Conservation (phyloP, 2,888 invertebrate genomes). For the Lepetodrilus schrolli region DNA sequence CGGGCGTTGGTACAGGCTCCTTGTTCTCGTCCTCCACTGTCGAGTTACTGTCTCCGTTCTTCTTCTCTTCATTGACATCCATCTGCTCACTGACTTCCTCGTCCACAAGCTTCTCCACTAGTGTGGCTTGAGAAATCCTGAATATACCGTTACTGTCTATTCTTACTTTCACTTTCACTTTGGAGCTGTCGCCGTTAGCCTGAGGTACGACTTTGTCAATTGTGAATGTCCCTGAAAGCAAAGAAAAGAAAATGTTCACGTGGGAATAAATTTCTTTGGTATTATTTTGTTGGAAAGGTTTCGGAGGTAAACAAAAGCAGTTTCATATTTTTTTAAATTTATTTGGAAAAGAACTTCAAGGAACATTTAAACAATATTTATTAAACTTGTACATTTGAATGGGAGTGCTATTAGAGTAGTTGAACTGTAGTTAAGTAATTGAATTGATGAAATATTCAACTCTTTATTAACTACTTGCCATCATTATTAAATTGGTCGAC, state of each 20-base stretch:
- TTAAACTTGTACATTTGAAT: too few relatives aligned
- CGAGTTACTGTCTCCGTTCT: conserved; percentile 44
- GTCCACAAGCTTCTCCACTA: conserved; percentile 70
- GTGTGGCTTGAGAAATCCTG: conserved; percentile 87
- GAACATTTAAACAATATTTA: too few relatives aligned
- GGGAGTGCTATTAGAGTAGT: too few relatives aligned
- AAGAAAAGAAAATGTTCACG: background rate
- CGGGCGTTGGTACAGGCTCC: background rate
- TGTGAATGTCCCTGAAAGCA: conserved; percentile 73
- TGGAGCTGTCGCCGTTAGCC: conserved; percentile 91
- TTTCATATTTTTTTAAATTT: background rate
- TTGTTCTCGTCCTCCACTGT: conserved; percentile 61
- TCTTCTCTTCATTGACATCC: conserved; percentile 52
- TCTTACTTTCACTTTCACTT: conserved; percentile 95
- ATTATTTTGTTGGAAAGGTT: too few relatives aligned
- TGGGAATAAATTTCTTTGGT: too few relatives aligned
- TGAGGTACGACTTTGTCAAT: conserved; percentile 83
- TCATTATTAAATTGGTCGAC: too few relatives aligned
- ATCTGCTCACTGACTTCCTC: conserved; percentile 43
- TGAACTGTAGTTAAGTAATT: too few relatives aligned
- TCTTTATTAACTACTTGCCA: too few relatives aligned
- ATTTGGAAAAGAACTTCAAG: background rate
- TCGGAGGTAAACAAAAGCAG: too few relatives aligned
- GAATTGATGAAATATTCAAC: too few relatives aligned
- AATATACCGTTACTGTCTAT: conserved; percentile 95